Base-by-base conservation (phyloP, 2,797 vertebrate species). In the Enoplosus armatus region DNA sequence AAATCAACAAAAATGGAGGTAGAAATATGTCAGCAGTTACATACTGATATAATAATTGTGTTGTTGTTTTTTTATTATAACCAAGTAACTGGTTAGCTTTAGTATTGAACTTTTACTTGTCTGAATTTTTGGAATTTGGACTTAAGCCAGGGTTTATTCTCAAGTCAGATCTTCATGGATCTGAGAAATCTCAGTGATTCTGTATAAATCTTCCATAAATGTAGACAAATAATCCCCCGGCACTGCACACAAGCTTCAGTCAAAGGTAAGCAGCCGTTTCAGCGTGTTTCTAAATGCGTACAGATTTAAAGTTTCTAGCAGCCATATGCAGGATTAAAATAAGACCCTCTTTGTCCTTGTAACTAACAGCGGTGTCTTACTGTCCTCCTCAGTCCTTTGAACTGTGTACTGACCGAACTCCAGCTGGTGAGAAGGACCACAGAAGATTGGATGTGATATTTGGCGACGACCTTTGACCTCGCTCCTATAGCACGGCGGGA, bases 361-460 rank as follows among this genome's bases (percentile, higher is more conserved):
- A 43, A 37, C 47, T 11, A 15, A 47, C 20, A 22, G 16, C 8
- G 7, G 50, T 6, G 3, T 61, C 26, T 24, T 41, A 1, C 7
- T 58, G 33, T 76, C 14, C 18, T 16, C 22, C 45, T 50, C 27
- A 66, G 18, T 48, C 50, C 41, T 60, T 50, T 72, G 45, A 18
- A 7, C 47, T 14, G 7, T 24, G 29, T 8, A 37, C 48, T 60
- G 69, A 55, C 71, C 41, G 74, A 73, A 72, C 74, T 79, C 48
- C 66, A 79, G 76, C 62, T 56, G 39, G 48, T 51, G 26, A 67
- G 27, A 43, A 27, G n/a, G 26, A 72, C 11, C 51, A 58, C 55
- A 39, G 64, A 20, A 48, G 78, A 89, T 76, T 80, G 58, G 54
- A 86, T 61, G 65, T 72, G 77, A 90, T 76, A 72, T 86, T 7